A percentile compares a stretch with the other conserved stretches of the same genome.
Evolutionary conservation across 1,140 invertebrate species (phyloP).

Genomic region (Lepidurus arcticus): DNA sequence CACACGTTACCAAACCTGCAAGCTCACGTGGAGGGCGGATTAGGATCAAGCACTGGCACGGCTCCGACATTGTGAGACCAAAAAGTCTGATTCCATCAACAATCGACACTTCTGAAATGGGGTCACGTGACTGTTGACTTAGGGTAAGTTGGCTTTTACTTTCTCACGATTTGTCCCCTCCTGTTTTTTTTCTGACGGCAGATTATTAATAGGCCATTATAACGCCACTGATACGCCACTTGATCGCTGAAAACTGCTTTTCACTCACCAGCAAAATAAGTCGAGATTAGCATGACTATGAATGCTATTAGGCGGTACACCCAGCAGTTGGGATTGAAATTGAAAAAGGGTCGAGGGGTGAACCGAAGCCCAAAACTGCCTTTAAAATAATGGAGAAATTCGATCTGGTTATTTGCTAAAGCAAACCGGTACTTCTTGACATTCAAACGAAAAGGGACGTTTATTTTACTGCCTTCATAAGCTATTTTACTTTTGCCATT

Average conservation of each 20-base stretch:
- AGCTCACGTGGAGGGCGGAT: neutral
- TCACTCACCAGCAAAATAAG: neutral
- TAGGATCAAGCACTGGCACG: neutral
- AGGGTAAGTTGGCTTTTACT: neutral
- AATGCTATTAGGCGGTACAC: neutral
- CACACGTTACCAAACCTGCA: no score
- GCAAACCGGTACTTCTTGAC: neutral
- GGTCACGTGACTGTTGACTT: constrained; percentile 7
- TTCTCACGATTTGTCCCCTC: constrained; percentile 9
- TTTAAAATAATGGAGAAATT: neutral
- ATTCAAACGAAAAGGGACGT: neutral
- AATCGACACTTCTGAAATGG: constrained; percentile 17
- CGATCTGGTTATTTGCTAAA: neutral
- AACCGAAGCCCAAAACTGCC: neutral
- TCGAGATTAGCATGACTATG: constrained; percentile 19
- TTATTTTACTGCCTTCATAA: neutral
- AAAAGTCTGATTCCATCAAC: constrained; percentile 5
- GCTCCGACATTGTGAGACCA: neutral
- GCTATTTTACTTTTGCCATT: neutral
- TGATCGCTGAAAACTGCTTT: neutral
- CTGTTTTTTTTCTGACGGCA: neutral
- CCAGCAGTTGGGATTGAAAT: neutral
- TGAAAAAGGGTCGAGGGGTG: neutral
- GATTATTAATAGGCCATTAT: constrained; percentile 22
- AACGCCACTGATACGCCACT: constrained; percentile 10